Conservation (phyloP, 2,797 vertebrate genomes). For the Paguma larvata region DNA sequence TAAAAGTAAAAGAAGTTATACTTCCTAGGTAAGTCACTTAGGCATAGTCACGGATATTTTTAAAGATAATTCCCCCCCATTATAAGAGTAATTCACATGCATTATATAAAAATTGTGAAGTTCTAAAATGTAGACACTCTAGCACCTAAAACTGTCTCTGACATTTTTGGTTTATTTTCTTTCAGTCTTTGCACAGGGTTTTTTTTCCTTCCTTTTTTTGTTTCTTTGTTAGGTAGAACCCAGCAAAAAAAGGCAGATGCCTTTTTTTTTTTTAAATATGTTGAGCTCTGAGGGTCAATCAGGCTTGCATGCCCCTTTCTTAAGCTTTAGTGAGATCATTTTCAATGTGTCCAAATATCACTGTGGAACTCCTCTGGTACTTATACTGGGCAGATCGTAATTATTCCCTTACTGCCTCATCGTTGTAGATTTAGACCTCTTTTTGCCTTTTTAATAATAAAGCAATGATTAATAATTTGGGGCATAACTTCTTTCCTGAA, state of each 20-base stretch:
- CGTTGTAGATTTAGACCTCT: not conserved
- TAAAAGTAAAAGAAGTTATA: constrained; percentile 22
- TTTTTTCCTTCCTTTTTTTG: not conserved
- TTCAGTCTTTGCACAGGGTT: not conserved
- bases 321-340: not conserved
- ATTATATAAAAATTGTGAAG: not conserved
- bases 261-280: constrained; percentile 32
- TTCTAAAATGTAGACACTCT: not conserved
- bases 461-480: not conserved
- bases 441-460: constrained; percentile 48
- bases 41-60: not conserved
- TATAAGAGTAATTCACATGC: not conserved
- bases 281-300: not conserved
- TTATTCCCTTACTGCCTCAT: not conserved
- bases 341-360: not conserved
- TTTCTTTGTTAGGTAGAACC: not conserved
- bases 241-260: not conserved
- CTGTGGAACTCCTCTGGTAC: not conserved
- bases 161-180: not conserved
- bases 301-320: not conserved
- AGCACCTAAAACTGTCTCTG: not conserved
- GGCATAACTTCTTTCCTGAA: not conserved
- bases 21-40: not conserved
- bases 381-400: not conserved
- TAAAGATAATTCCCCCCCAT: not conserved